phyloP scores from a whole-genome alignment of 2,113 vertebrate species.

The Tragelaphus imberbis region DNA sequence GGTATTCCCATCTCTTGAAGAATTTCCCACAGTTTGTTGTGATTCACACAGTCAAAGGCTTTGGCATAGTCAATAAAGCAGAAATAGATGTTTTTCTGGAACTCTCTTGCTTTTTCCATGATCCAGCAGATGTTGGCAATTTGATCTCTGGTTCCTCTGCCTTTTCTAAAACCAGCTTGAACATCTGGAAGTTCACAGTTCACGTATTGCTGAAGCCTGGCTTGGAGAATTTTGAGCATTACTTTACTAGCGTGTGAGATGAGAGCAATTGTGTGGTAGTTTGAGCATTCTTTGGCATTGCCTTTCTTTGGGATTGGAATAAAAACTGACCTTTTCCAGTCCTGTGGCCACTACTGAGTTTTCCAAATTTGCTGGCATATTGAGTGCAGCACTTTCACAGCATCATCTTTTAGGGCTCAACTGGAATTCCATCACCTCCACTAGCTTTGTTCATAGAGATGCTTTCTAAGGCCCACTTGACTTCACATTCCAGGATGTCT shows the following conservation, averaged over 20 bases:
- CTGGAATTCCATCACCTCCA: background rate
- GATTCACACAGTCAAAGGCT: too few species aligned
- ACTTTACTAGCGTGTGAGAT: background rate
- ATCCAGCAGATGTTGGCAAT: background rate
- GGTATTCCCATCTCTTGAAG: too few species aligned
- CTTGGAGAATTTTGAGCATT: background rate
- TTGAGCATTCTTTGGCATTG: background rate
- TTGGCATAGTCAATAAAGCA: background rate
- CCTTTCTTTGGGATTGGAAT: background rate
- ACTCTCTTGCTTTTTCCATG: background rate
- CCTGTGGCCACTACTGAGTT: background rate
- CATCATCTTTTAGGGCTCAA: background rate
- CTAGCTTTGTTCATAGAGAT: background rate
- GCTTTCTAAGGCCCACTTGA: background rate
- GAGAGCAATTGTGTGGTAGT: accelerated
- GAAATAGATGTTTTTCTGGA: background rate
- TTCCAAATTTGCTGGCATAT: background rate
- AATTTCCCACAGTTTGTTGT: too few species aligned
- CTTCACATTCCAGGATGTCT: background rate
- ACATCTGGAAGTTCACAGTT: background rate
- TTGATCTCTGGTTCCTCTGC: background rate
- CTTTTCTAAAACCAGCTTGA: background rate
- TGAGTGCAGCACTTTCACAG: background rate
- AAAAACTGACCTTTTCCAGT: background rate
- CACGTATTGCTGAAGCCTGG: background rate